These are phyloP conservation scores for Neoitamus cyanurus DNA, from an alignment of 2,888 invertebrate species.

Conservation along the genomic window DNA sequence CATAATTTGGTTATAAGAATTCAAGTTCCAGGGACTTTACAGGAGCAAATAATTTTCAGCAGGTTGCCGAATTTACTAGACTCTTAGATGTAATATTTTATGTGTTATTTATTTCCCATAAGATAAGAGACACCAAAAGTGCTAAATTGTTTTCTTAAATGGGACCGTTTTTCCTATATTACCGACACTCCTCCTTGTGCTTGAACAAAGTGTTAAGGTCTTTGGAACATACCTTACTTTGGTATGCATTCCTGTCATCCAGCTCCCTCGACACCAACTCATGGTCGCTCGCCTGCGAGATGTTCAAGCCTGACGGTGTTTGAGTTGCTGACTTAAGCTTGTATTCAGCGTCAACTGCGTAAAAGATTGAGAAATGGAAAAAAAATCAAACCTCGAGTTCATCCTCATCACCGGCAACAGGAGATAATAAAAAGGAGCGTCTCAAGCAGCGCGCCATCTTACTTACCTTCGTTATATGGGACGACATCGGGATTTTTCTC, in stretches of 20 bases:
- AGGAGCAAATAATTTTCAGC: too few relatives aligned
- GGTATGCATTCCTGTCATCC: slow-evolving; percentile 61
- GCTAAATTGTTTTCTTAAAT: too few relatives aligned
- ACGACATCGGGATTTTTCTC: slow-evolving; percentile 92
- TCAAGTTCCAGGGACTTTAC: too few relatives aligned
- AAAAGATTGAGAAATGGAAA: background rate
- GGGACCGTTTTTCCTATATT: background rate
- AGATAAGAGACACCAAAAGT: too few relatives aligned
- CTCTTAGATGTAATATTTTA: too few relatives aligned
- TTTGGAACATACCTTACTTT: slow-evolving; percentile 60
- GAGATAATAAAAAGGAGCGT: background rate
- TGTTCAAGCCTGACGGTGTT: slow-evolving; percentile 71
- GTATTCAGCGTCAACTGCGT: slow-evolving; percentile 74
- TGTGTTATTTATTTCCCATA: too few relatives aligned
- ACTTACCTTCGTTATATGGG: slow-evolving; percentile 91
- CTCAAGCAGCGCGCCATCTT: slow-evolving; percentile 56
- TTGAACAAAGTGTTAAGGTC: background rate
- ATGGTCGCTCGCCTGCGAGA: slow-evolving; percentile 66
- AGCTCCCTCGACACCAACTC: slow-evolving; percentile 65
- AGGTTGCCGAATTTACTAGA: too few relatives aligned
- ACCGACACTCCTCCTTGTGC: background rate
- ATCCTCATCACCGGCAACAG: background rate
- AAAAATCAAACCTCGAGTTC: background rate
- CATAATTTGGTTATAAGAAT: too few relatives aligned
- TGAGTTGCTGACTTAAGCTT: slow-evolving; percentile 77